These are phyloP conservation scores for Gnathonemus echidnorhynchus DNA, from an alignment of 2,113 vertebrate genomes.

Conservation along the genomic window DNA sequence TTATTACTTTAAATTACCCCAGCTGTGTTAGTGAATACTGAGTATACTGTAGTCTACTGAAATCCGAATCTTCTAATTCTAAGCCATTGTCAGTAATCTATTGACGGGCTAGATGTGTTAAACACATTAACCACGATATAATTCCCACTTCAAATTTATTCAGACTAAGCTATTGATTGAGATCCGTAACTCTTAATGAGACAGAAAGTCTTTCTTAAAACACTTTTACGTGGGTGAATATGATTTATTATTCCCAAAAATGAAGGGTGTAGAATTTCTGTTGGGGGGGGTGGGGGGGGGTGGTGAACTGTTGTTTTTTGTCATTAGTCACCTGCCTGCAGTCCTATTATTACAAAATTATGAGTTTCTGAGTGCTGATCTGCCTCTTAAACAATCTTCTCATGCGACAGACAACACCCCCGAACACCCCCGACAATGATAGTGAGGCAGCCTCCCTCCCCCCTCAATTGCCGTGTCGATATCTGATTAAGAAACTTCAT, in stretches of 20 bases:
- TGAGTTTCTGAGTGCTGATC: not conserved
- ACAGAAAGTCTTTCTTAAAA: not conserved
- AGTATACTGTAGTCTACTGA: not conserved
- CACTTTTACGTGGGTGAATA: not conserved
- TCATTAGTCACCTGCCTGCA: not conserved
- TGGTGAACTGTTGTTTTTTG: not conserved
- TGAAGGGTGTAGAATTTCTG: not conserved
- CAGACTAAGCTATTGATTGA: not conserved
- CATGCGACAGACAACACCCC: not conserved
- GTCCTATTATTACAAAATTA: not conserved
- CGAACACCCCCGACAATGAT: not conserved
- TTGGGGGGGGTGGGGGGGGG: not conserved
- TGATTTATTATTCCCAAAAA: not conserved
- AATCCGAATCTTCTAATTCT: not conserved
- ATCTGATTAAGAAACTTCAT: not conserved
- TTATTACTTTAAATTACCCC: not conserved
- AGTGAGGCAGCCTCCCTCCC: not conserved
- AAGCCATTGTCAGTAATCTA: not conserved
- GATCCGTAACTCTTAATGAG: not conserved
- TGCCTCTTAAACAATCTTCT: not conserved
- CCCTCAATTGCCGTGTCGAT: not conserved
- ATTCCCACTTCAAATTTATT: not conserved
- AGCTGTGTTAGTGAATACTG: not conserved
- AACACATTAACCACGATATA: not conserved
- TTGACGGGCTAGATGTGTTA: not conserved